phyloP scores from a whole-genome alignment of 2,113 vertebrate genomes.

The Amblyornis subalaris region DNA sequence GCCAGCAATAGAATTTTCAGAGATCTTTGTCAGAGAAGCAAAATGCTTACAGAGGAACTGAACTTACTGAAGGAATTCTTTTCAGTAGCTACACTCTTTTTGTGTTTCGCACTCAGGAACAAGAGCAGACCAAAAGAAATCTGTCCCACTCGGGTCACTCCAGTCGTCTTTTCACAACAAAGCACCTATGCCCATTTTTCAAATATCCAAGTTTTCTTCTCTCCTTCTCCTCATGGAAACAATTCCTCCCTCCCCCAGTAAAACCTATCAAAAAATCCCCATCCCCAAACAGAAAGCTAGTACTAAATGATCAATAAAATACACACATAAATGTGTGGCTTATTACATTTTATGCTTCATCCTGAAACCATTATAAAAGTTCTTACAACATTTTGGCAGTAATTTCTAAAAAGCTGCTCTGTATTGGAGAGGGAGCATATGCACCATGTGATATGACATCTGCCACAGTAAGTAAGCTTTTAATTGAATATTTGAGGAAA shows the following conservation, averaged over 20 bases:
- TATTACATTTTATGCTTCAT: conserved; percentile 48
- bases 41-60: neutral
- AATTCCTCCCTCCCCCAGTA: neutral
- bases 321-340: conserved; percentile 2
- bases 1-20: neutral
- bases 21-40: neutral
- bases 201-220: neutral
- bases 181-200: neutral
- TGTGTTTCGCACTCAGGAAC: neutral
- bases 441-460: conserved; percentile 76
- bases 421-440: conserved; percentile 73
- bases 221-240: neutral
- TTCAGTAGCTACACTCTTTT: neutral
- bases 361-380: conserved; percentile 68
- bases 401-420: conserved; percentile 67
- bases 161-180: conserved; percentile 28
- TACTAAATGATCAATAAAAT: conserved; percentile 46
- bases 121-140: conserved; percentile 26
- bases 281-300: neutral
- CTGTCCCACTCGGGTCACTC: conserved; percentile 31
- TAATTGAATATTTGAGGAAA: conserved; percentile 76
- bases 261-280: neutral
- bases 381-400: conserved; percentile 69
- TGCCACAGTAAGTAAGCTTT: conserved; percentile 69
- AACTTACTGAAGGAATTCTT: neutral